Base-by-base conservation (phyloP, 1,140 invertebrate species). In the Panulirus ornatus region DNA sequence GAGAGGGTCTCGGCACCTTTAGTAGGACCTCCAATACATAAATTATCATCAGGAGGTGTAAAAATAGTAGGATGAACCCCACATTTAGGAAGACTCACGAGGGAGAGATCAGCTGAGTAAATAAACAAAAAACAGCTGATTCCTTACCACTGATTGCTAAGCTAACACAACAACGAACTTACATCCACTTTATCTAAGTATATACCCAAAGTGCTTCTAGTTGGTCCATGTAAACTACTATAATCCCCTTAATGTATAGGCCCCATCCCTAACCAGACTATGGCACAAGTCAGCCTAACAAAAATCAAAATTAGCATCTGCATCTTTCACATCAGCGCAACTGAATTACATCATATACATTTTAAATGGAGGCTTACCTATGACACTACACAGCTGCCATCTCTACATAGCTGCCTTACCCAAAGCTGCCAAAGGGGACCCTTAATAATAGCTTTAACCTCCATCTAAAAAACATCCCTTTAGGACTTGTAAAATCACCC, bases 51-150 rank as follows among this genome's bases (percentile, higher is more conserved):
- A 30, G 58, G 58, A 63, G 58, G 58, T 27, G 58, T 63, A 63
- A 63, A 11, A 63, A 11, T 63, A 63, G 70, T 84, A 73, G 58
- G 63, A 84, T 84, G 44, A 71, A 84, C 70, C 83, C 83, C 83
- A 47, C 83, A 84, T 44, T 84, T 73, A 84, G 83, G 83, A 84
- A 84, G 83, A 84, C 83, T 84, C 83, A 84, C 40, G 83, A 84
- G 83, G 40, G 63, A 51, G 66, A 83, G 58, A 84, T 73, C 83
- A 73, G 83, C 75, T 78, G 75, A 81, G 51, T 54, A 83, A 63
- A 40, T 58, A 38, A 63, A 63, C 44, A 36, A 6, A 79, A 79
- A 47, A 47, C 76, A 79, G 44, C 84, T 85, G 84, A 73, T 85
- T 85, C 71, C 44, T 75, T 75, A 75, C 84, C 42, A 73, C 84